Conservation (phyloP, 2,888 invertebrate genomes). For the Nipponacmea schrenckii region DNA sequence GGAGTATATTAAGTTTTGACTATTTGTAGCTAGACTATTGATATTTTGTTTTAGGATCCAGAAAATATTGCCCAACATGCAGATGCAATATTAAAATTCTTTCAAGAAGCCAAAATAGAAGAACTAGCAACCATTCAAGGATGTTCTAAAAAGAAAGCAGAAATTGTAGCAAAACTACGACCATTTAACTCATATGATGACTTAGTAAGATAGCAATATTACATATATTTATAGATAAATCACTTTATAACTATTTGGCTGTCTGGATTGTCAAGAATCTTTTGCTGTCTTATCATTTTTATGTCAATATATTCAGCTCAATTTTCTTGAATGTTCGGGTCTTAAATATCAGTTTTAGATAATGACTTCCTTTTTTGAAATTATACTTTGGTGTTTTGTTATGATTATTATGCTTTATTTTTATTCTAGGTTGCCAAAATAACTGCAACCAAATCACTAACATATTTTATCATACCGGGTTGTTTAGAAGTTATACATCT, state of each 20-base stretch:
- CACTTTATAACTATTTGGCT: too few relatives aligned
- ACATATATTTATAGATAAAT: too few relatives aligned
- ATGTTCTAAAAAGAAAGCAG: slow-evolving; percentile 87
- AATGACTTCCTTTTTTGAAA: too few relatives aligned
- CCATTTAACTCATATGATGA: slow-evolving; percentile 87
- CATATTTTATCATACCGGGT: slow-evolving; percentile 82
- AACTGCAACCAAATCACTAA: slow-evolving; percentile 74
- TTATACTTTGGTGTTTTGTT: not conserved
- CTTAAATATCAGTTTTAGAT: too few relatives aligned
- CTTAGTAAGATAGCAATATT: slow-evolving; percentile 72
- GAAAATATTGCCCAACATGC: slow-evolving; percentile 23
- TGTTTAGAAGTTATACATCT: slow-evolving; percentile 76
- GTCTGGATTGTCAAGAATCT: too few relatives aligned
- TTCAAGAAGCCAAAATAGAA: slow-evolving; percentile 79
- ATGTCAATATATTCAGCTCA: too few relatives aligned
- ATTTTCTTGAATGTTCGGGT: too few relatives aligned
- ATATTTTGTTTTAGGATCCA: slow-evolving; percentile 24
- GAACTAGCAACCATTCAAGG: slow-evolving; percentile 83
- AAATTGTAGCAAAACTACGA: slow-evolving; percentile 78
- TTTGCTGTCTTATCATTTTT: too few relatives aligned
- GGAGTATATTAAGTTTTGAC: not conserved
- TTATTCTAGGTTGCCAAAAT: slow-evolving; percentile 72
- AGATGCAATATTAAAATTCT: slow-evolving; percentile 74
- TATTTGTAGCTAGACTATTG: too few relatives aligned
- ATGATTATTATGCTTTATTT: too few relatives aligned